Conservation (phyloP, 2,113 vertebrate species). For the Orientallactaga bullata region DNA sequence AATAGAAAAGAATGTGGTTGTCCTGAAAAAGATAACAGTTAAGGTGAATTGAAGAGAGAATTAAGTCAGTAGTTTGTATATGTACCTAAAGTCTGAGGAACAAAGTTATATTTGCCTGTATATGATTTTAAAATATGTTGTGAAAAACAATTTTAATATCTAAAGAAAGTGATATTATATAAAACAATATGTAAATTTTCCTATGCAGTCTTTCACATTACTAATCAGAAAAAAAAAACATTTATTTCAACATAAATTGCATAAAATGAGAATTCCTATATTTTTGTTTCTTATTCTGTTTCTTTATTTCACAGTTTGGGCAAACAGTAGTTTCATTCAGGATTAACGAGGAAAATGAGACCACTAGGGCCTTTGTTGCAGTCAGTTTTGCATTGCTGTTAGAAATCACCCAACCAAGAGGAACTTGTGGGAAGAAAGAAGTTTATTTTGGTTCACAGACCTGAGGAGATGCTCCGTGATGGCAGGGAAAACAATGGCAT, state of each 20-base stretch:
- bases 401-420: too few species aligned
- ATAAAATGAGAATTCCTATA: conserved; percentile 6
- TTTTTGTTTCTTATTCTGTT: conserved; percentile 10
- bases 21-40: neutral
- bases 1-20: conserved; percentile 23
- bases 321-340: conserved; percentile 16
- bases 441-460: too few species aligned
- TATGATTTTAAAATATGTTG: neutral
- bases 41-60: neutral
- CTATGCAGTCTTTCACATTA: neutral
- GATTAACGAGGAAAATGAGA: conserved; percentile 32
- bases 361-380: too few species aligned
- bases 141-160: conserved; percentile 28
- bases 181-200: conserved; percentile 17
- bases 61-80: neutral
- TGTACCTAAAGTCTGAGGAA: neutral
- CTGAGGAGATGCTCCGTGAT: too few species aligned
- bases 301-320: conserved; percentile 53
- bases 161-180: neutral
- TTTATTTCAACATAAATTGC: conserved; percentile 11
- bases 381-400: too few species aligned
- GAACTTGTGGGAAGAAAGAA: too few species aligned
- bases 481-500: too few species aligned
- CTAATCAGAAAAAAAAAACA: neutral
- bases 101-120: neutral